These are phyloP conservation scores for Tonatia bakeri DNA, from an alignment of 2,113 vertebrate genomes.

Conservation along the genomic window DNA sequence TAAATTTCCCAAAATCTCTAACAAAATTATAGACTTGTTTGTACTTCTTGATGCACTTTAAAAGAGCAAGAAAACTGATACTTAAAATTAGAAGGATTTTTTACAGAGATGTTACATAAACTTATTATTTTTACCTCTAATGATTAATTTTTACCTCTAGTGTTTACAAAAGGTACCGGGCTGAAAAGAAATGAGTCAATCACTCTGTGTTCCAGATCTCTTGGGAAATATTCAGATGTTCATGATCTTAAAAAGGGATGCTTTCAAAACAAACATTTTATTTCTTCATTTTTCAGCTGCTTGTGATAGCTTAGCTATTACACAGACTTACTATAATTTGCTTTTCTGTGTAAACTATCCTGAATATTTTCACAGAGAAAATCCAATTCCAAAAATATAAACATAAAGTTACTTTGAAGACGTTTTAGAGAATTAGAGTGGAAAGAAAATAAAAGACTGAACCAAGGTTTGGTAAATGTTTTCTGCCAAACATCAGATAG, in stretches of 20 bases:
- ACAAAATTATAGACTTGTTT: not conserved
- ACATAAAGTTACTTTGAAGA: not conserved
- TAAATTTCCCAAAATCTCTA: not conserved
- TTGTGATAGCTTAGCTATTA: not conserved
- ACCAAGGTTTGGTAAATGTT: not conserved
- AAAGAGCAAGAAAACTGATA: not conserved
- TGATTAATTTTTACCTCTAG: not conserved
- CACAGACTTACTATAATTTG: not conserved
- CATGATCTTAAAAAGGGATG: not conserved
- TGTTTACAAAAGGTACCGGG: conserved; percentile 30
- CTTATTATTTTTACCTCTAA: conserved; percentile 12
- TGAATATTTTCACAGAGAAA: conserved; percentile 29
- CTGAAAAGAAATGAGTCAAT: conserved; percentile 21
- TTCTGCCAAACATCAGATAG: not conserved
- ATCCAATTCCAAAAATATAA: not conserved
- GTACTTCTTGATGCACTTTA: not conserved
- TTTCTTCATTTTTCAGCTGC: conserved; percentile 26
- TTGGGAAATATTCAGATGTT: conserved; percentile 49
- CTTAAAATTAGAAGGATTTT: not conserved
- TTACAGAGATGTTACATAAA: not conserved
- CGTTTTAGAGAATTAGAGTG: not conserved
- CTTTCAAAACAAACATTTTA: conserved; percentile 50
- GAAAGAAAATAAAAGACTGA: not conserved
- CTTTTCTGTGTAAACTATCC: conserved; percentile 15
- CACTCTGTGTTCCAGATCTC: not conserved